Percentiles rank a stretch among this genome's conserved stretches.
Conservation (phyloP, 2,888 invertebrate species). For the Hypomecis punctinalis region DNA sequence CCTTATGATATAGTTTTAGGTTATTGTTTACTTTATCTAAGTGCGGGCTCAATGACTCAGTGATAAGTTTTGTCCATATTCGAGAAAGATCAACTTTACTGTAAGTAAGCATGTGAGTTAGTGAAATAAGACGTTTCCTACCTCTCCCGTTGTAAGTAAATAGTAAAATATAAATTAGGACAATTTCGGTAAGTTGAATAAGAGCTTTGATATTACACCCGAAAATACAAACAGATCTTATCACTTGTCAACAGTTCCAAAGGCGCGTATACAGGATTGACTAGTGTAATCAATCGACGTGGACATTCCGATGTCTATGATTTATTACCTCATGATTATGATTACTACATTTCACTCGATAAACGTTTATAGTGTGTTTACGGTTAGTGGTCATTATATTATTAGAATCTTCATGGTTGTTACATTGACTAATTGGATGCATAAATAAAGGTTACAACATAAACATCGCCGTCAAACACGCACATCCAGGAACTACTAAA, state of each 20-base stretch:
- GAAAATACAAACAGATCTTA: slow-evolving; percentile 11
- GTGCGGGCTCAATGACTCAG: no score
- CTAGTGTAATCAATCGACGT: slow-evolving; percentile 8
- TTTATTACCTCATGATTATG: slow-evolving; percentile 7
- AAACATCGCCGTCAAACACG: no score
- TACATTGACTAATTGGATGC: neutral
- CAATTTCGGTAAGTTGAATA: no score
- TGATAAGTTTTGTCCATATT: no score
- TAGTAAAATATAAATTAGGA: no score
- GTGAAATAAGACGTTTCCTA: no score
- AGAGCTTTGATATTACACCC: neutral
- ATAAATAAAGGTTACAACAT: neutral
- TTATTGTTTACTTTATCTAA: no score
- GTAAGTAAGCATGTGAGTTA: no score
- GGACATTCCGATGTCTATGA: slow-evolving; percentile 12
- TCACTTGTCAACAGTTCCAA: slow-evolving; percentile 12
- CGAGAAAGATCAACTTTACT: no score
- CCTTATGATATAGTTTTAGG: no score
- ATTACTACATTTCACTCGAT: slow-evolving; percentile 9
- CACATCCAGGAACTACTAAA: no score
- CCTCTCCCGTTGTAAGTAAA: no score
- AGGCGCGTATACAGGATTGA: slow-evolving; percentile 9
- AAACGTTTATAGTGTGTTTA: slow-evolving; percentile 1
- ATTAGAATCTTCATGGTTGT: neutral
- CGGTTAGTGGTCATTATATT: neutral